Conservation (phyloP, 2,113 vertebrate species). For the Salvelinus alpinus region DNA sequence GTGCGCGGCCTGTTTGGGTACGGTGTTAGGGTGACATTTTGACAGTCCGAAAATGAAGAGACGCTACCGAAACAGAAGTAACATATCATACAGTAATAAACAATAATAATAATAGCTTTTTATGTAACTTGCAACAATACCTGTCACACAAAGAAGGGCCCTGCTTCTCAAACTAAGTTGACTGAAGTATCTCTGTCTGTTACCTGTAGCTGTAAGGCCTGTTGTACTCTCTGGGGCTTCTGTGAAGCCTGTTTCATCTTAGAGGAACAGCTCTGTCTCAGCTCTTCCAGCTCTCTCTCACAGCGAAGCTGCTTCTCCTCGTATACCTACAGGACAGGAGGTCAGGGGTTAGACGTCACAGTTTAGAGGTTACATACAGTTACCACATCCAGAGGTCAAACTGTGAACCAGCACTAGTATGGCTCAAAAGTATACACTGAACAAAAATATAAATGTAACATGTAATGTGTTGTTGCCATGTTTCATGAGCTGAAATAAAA, state of each 20-base stretch:
- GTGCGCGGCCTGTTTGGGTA: too few relatives aligned
- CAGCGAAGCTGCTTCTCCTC: constrained; percentile 90
- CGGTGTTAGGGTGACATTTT: not conserved
- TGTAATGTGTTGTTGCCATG: too few relatives aligned
- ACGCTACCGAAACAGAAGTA: not conserved
- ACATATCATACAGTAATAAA: not conserved
- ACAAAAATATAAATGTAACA: too few relatives aligned
- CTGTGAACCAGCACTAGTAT: not conserved
- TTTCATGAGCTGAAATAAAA: too few relatives aligned
- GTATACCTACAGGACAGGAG: constrained; percentile 76
- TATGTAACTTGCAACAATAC: not conserved
- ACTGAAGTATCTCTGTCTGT: not conserved
- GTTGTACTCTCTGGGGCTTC: constrained; percentile 85
- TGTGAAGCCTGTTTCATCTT: constrained; percentile 85
- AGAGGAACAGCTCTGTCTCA: constrained; percentile 79
- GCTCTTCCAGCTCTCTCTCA: constrained; percentile 85
- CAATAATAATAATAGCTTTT: not conserved
- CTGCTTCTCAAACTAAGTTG: too few relatives aligned
- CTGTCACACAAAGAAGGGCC: not conserved
- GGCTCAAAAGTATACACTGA: not conserved
- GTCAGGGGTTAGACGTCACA: not conserved
- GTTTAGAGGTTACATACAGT: constrained; percentile 9
- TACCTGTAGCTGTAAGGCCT: constrained; percentile 92
- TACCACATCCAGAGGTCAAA: not conserved
- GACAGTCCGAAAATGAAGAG: not conserved